These are phyloP conservation scores for Bombus difficillimus DNA, from an alignment of 1,140 invertebrate species.

Conservation along the genomic window DNA sequence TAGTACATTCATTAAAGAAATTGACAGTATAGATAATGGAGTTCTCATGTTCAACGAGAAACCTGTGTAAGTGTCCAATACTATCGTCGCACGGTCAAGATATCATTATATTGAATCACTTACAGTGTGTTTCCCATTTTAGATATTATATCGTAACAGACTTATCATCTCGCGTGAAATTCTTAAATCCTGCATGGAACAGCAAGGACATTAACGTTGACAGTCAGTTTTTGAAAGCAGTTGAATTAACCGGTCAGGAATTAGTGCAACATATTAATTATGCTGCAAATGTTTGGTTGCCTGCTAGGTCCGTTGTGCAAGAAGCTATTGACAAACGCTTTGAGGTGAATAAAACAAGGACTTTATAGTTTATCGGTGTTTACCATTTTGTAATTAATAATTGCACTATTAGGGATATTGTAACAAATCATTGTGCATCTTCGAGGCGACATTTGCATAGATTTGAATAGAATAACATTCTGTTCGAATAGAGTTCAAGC, in stretches of 20 bases:
- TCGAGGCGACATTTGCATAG: slow-evolving; percentile 1
- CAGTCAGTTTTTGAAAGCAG: slow-evolving; percentile 88
- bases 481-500: not conserved
- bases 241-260: slow-evolving; percentile 91
- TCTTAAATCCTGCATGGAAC: slow-evolving; percentile 96
- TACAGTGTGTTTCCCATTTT: slow-evolving; percentile 45
- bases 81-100: not conserved
- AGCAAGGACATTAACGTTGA: slow-evolving; percentile 84
- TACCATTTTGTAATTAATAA: not conserved
- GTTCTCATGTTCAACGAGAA: slow-evolving; percentile 90
- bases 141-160: slow-evolving; percentile 92
- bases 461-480: slow-evolving; percentile 33
- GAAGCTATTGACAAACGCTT: slow-evolving; percentile 88
- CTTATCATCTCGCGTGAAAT: slow-evolving; percentile 87
- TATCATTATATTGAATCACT: too few relatives aligned
- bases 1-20: slow-evolving; percentile 94
- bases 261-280: slow-evolving; percentile 90
- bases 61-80: slow-evolving; percentile 78
- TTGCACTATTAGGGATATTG: not conserved
- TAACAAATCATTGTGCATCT: not conserved
- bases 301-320: slow-evolving; percentile 90
- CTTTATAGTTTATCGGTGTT: not conserved
- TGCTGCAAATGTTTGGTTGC: slow-evolving; percentile 90
- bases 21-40: slow-evolving; percentile 99
- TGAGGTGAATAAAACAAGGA: slow-evolving; percentile 71